Base-by-base conservation (phyloP, 2,113 vertebrate genomes). In the Hippolais icterina region DNA sequence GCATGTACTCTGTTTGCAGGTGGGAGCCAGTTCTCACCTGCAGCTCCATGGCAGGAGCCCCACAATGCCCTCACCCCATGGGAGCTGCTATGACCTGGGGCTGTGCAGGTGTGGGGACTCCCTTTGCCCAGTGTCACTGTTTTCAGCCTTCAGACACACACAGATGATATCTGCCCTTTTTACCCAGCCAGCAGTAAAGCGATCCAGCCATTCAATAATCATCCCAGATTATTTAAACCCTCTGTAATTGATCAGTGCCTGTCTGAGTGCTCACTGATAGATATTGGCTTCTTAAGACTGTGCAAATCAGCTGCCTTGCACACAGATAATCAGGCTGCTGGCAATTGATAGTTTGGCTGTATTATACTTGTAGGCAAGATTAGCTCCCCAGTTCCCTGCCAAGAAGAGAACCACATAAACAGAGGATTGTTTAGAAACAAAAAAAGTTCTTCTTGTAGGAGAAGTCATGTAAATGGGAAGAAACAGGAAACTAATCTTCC, bases 401-500 rank as follows among this genome's bases (percentile, higher is more conserved):
- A 84, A 83, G 91, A 93, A 25, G 50, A 83, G 96, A 92, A 93
- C 86, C 80, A 25, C 90, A 97, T 92, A 89, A 96, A 93, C 94
- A 92, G 91, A 85, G 59, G 69, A 80, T 89, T 91, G 89, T 94
- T 97, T 87, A 87, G 78, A 82, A 92, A 92, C 70, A 89, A 61
- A 87, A 80, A 74, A 82, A 79, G 63, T 77, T 93, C 85, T 77
- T 91, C 93, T 96, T 79, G 93, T 93, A 2, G 0, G 85, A 83
- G 74, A 85, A 97, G 81, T 82, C 74, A 50, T 93, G 50, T 86
- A 90, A 90, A 95, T 91, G 89, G 91, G 88, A 93, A 95, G 95
- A 96, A 96, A 91, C 90, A 90, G 96, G 94, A 95, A 97, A 93
- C 94, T 89, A 91, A 93, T 96, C 96, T 97, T 96, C 47, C 57